These are phyloP conservation scores for Notechis scutatus DNA, from an alignment of 2,113 vertebrate species.

Conservation along the genomic window DNA sequence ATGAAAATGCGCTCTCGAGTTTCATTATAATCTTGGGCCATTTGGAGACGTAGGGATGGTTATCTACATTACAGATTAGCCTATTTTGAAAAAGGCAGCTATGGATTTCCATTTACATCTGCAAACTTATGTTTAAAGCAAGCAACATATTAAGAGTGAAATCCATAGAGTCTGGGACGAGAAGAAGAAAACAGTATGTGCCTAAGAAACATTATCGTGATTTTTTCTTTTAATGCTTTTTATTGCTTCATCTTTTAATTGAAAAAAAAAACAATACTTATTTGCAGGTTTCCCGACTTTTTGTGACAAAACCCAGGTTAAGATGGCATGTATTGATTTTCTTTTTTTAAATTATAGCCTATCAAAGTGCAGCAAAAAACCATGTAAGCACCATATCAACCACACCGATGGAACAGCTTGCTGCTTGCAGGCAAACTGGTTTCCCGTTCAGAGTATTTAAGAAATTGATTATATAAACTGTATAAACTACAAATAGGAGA, in stretches of 20 bases:
- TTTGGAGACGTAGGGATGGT: constrained; percentile 33
- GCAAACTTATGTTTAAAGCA: neutral
- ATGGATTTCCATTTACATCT: constrained; percentile 18
- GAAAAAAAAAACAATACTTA: neutral
- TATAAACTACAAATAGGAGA: neutral
- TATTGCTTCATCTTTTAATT: neutral
- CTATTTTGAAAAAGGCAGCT: constrained; percentile 22
- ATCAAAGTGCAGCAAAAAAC: neutral
- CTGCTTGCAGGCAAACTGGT: neutral
- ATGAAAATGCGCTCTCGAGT: constrained; percentile 36
- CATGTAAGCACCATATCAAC: neutral
- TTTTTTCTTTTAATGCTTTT: neutral
- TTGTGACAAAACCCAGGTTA: neutral
- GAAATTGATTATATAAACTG: neutral
- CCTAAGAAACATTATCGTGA: constrained; percentile 9
- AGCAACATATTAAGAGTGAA: constrained; percentile 31
- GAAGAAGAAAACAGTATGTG: neutral
- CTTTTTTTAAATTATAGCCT: neutral
- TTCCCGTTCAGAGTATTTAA: neutral
- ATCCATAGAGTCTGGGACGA: neutral
- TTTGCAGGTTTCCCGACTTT: neutral
- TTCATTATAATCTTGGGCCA: constrained; percentile 47
- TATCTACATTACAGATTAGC: constrained; percentile 36
- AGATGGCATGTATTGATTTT: neutral
- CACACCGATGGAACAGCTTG: neutral